Evolutionary conservation across 1,140 invertebrate species (phyloP).

Genomic region (Magallana gigas): DNA sequence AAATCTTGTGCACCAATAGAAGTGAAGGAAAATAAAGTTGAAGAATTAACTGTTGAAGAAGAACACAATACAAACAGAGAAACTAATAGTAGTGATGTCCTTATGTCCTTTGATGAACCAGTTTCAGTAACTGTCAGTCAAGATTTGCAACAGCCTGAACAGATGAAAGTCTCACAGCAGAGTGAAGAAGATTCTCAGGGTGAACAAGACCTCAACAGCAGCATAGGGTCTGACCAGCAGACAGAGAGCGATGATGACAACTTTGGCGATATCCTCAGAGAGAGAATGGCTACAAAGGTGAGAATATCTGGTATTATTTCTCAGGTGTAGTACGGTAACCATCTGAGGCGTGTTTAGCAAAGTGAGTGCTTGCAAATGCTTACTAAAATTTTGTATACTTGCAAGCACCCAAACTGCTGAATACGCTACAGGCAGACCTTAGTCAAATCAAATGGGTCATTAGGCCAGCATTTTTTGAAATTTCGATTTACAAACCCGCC

Average conservation of each 20-base stretch:
- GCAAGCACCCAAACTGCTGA: no score
- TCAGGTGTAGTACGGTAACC: no score
- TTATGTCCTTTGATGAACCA: not conserved
- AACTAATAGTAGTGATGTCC: not conserved
- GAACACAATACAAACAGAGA: no score
- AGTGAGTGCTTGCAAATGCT: no score
- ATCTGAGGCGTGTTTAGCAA: no score
- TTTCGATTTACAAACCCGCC: no score
- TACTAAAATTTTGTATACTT: no score
- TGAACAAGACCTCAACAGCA: not conserved
- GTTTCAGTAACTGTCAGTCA: not conserved
- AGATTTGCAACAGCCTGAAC: not conserved
- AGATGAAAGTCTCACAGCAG: not conserved
- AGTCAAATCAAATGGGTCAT: no score
- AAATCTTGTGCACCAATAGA: not conserved
- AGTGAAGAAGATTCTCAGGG: not conserved
- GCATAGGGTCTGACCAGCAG: not conserved
- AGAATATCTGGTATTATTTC: no score
- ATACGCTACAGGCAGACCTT: no score
- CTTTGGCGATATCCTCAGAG: not conserved
- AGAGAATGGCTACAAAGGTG: slow-evolving; percentile 8
- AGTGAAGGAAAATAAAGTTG: not conserved
- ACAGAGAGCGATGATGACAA: slow-evolving; percentile 22
- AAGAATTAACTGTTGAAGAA: not conserved
- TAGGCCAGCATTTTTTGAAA: no score